These are phyloP conservation scores for Halocynthia roretzi DNA, from an alignment of 23 tunicate genomes.

Conservation along the genomic window DNA sequence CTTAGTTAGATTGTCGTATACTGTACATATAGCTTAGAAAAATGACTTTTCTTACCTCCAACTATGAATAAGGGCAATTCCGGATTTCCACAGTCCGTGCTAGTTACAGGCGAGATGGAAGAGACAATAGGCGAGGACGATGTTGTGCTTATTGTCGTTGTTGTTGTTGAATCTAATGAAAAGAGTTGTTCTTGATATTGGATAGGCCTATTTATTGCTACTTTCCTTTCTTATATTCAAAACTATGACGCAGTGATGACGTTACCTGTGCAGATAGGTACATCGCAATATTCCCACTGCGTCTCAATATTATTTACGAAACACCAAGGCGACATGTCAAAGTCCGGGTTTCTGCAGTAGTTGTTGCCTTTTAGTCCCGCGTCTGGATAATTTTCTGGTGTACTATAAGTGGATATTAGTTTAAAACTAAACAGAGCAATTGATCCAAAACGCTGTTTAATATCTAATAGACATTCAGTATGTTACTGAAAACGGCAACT, in stretches of 20 bases:
- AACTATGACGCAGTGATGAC: too few species aligned
- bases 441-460: too few species aligned
- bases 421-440: not conserved
- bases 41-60: too few species aligned
- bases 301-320: conserved; percentile 19
- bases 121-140: not conserved
- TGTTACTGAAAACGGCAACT: not conserved
- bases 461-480: too few species aligned
- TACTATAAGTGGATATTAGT: conserved; percentile 5
- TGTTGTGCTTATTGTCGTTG: not conserved
- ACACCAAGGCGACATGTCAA: conserved; percentile 38
- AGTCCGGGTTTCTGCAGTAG: conserved; percentile 53
- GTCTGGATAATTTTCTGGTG: conserved; percentile 22
- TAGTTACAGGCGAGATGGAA: not conserved
- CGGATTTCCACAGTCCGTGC: conserved; percentile 7
- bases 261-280: conserved; percentile 27
- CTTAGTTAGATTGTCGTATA: too few species aligned
- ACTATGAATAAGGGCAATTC: conserved; percentile 2
- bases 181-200: too few species aligned
- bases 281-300: conserved; percentile 41
- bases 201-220: too few species aligned
- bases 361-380: conserved; percentile 31
- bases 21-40: too few species aligned
- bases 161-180: too few species aligned
- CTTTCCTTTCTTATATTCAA: too few species aligned